These are phyloP conservation scores for Melolontha melolontha DNA, from an alignment of 2,888 invertebrate genomes.

Conservation along the genomic window DNA sequence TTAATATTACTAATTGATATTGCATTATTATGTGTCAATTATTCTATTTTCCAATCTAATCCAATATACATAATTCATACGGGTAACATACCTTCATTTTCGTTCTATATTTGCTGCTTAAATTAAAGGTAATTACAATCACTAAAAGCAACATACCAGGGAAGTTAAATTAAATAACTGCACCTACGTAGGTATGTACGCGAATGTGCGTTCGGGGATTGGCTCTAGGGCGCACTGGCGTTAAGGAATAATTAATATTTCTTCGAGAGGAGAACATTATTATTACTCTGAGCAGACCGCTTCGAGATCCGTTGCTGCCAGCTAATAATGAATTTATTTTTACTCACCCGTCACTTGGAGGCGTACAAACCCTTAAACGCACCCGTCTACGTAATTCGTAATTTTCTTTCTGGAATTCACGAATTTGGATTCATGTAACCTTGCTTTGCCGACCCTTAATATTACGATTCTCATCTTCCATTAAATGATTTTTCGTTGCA, in stretches of 20 bases:
- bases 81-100: too few species aligned
- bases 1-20: too few species aligned
- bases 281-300: constrained; percentile 6
- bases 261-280: constrained; percentile 21
- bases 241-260: constrained; percentile 37
- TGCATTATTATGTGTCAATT: too few species aligned
- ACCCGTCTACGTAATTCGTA: constrained; percentile 9
- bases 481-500: not conserved
- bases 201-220: constrained; percentile 17
- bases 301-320: constrained; percentile 6
- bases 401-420: constrained; percentile 24
- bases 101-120: not conserved
- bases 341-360: constrained; percentile 22
- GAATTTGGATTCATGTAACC: constrained; percentile 3
- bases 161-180: constrained; percentile 28
- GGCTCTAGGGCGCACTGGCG: not conserved
- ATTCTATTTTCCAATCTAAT: too few species aligned
- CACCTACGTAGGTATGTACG: not conserved
- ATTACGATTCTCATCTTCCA: not conserved
- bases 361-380: constrained; percentile 7
- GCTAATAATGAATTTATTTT: constrained; percentile 36
- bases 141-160: not conserved
- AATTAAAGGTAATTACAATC: constrained; percentile 9
- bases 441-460: not conserved
- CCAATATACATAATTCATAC: too few species aligned